Conservation (phyloP, 1,140 invertebrate species). For the Spodoptera frugiperda region DNA sequence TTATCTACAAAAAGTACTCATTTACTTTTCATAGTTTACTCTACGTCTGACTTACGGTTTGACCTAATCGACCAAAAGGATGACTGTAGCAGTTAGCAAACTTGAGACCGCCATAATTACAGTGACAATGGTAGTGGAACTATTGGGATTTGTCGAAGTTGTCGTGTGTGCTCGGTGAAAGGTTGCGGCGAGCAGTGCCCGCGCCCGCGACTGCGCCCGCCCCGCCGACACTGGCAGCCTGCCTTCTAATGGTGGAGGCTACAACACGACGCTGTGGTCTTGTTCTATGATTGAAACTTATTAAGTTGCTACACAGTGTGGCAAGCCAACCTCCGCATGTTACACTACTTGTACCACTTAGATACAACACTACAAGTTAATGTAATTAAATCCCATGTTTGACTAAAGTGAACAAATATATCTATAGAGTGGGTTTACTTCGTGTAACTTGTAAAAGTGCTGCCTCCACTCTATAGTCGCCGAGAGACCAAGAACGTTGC, state of each 20-base stretch:
- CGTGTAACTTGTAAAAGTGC: neutral
- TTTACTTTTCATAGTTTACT: no score
- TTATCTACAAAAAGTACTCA: neutral
- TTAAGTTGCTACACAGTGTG: no score
- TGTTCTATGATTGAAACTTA: no score
- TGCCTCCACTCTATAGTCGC: neutral
- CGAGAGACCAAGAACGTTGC: neutral
- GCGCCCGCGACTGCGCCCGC: neutral
- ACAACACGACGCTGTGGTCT: no score
- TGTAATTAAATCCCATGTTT: no score
- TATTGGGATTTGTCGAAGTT: constrained; percentile 25
- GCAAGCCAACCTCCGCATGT: no score
- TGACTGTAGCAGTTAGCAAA: neutral
- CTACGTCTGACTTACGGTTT: neutral
- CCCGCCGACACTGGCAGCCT: no score
- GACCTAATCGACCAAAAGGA: neutral
- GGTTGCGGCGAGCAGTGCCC: neutral
- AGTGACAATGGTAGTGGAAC: constrained; percentile 1
- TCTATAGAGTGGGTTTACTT: neutral
- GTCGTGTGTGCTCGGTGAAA: neutral
- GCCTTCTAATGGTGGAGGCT: neutral
- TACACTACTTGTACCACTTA: no score
- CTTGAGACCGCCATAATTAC: neutral
- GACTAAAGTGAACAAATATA: no score
- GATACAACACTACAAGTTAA: no score